Base-by-base conservation (phyloP, 2,113 vertebrate genomes). In the Meleagris gallopavo region DNA sequence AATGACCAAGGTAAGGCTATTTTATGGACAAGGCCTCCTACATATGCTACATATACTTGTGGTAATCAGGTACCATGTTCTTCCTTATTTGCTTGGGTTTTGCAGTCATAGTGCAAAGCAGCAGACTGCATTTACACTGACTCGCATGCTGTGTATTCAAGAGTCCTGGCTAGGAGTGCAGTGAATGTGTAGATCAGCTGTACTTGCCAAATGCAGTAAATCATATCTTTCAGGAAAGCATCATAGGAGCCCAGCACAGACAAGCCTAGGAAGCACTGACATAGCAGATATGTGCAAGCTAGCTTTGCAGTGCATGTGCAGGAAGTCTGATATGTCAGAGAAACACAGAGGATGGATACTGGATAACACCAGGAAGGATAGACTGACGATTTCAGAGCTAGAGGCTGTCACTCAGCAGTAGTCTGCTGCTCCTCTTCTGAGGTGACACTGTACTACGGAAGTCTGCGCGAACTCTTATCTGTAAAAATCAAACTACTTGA, bases 391-490 rank as follows among this genome's bases (percentile, higher is more conserved):
- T 86, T 81, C 83, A 81, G 91, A 86, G 81, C 57, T 54, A 22
- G 4, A 74, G 73, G 34, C 40, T 87, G 81, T 85, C 95, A 86
- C 58, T 92, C 90, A 86, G 74, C 77, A 60, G 43, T 46, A 66
- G 40, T 45, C 81, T 87, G 21, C 70, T 45, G 64, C 36, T 90
- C 90, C 83, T 86, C 38, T 34, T 87, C 66, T 76, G 66, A 77
- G 82, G 27, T 66, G 81, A 84, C 54, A 45, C 91, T 9, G 40
- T 38, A 78, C 81, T 76, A 76, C 84, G 70, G 86, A 75, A 87
- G 54, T 32, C 74, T 89, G 80, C 43, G 8, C 1, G 2, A 76
- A 54, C 46, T n/a, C 74, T 48, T n/a, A 46, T 24, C 81, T 61
- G 61, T 18, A 84, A 89, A 90, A 89, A 80, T 73, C 50, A 55